Evolutionary conservation across 1,140 invertebrate species (phyloP).

Genomic region (Zaprionus africanus): DNA sequence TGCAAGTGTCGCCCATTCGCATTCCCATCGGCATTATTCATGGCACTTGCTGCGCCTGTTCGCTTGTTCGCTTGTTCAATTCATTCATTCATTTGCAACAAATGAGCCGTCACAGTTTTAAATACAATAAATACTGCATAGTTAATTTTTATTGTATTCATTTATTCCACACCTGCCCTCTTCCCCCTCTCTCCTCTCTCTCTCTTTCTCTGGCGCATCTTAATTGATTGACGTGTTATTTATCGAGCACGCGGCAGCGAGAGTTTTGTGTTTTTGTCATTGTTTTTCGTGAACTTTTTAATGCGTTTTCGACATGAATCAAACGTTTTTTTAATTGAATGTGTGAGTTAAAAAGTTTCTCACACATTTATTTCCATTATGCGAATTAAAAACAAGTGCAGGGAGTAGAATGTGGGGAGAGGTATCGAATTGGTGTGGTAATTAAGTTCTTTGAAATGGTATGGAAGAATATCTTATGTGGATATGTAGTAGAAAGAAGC

Average conservation of each 20-base stretch:
- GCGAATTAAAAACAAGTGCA: neutral
- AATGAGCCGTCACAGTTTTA: conserved; percentile 42
- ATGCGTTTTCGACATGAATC: conserved; percentile 28
- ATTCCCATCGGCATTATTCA: conserved; percentile 30
- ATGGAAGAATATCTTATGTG: too few species aligned
- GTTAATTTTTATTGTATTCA: conserved; percentile 61
- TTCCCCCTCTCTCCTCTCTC: conserved; percentile 16
- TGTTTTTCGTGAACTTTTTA: conserved; percentile 26
- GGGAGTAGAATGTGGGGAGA: neutral
- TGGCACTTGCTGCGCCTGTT: conserved; percentile 10
- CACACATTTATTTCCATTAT: neutral
- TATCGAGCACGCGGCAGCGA: neutral
- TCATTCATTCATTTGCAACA: conserved; percentile 15
- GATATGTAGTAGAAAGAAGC: too few species aligned
- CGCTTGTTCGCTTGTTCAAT: neutral
- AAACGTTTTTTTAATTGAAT: conserved; percentile 28
- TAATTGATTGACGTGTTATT: conserved; percentile 42
- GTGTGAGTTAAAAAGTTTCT: conserved; percentile 13
- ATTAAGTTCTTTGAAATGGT: too few species aligned
- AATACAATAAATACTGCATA: conserved; percentile 37
- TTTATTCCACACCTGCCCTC: conserved; percentile 31
- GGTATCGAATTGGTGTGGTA: too few species aligned
- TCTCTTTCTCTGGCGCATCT: neutral
- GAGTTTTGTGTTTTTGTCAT: conserved; percentile 1
- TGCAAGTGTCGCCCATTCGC: conserved; percentile 18